Evolutionary conservation across 2,888 invertebrate genomes (phyloP), one percentile per base, ranked within the genome.

Genomic region (Neuroscelio doddi): DNA sequence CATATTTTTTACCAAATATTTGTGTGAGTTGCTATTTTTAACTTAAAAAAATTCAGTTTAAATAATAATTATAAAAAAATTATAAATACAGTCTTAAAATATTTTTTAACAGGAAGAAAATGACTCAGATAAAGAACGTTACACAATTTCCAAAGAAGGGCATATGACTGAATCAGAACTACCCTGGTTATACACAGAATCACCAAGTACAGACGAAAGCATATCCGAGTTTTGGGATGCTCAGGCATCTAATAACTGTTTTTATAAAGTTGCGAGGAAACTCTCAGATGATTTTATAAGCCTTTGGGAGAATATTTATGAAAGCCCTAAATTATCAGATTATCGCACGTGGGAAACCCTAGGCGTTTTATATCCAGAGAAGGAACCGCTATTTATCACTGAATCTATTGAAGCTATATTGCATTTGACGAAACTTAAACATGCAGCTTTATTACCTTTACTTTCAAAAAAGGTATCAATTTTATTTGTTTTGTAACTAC

Each of bases 301-400:
- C 21, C 56, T 73, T 38, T 79, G 79, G 75, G 67, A 72, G 24
- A 41, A 64, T 9, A 44, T 72, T 12, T 64, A 71, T 4, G 15
- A 59, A 16, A n/a, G 3, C 38, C 16, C 63, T 15, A 51, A 66
- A 2, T 14, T 68, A 9, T 45, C 66, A 3, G 69, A 79, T 42
- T 65, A 58, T 53, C 75, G 73, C 12, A 81, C 79, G 0, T 84
- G 84, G 84, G 84, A 84, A 64, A 74, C 68, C n/a, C 61, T 83
- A 1, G 84, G 84, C 16, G 47, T 67, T 15, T 62, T 56, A 1
- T 68, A 78, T 26, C 67, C 72, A 15, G 39, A 53, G 1, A 79
- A 76, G 49, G 76, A 81, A 38, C 55, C 62, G 8, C 58, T 68
- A 10, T 84, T 82, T 59, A 46, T 77, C 12, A 73, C 78, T 0